Base-by-base conservation (phyloP, 2,888 invertebrate genomes). In the Chromoteleia sp. region DNA sequence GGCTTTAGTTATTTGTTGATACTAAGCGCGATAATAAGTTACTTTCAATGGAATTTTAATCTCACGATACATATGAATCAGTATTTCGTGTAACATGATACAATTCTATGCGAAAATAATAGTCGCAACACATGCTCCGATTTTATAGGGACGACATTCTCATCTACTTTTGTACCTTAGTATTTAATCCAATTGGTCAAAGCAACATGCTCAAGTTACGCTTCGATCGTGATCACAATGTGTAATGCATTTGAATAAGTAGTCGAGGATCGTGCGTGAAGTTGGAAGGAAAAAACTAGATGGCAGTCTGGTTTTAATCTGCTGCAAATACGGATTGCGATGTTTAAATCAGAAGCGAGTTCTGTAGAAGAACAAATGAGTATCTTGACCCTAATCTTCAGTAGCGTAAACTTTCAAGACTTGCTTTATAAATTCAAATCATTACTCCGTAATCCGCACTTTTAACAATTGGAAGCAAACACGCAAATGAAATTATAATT, bases 271-370 rank as follows among this genome's bases (percentile, higher is more conserved):
- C 77, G 63, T 73, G 58, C 80, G 75, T 81, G 84, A 76, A 56
- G 52, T 56, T 29, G 63, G 41, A 65, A 14, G 39, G 7, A 36
- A 52, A 63, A 73, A 68, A 63, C 75, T 70, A 50, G 68, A 73
- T 63, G 73, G 36, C 14, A 81, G 76, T 81, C 81, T 74, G 71
- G 81, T 83, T 86, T 87, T 88, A 90, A 89, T 90, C 88, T 87
- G 84, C 83, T 85, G 87, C 87, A 89, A 89, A 90, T 88, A 89
- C 82, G 82, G 84, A 83, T 76, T 82, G 86, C 84, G 75, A 83
- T 86, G 85, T 83, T 88, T 87, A 87, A 88, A 88, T 89, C 88
- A 87, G 85, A 84, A 82, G 82, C 75, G 68, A 84, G 85, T 86
- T 84, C 83, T 83, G 84, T 76, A 82, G 83, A 84, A 70, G 21